Conservation (phyloP, 2,113 vertebrate species). For the Bothrops jararaca region DNA sequence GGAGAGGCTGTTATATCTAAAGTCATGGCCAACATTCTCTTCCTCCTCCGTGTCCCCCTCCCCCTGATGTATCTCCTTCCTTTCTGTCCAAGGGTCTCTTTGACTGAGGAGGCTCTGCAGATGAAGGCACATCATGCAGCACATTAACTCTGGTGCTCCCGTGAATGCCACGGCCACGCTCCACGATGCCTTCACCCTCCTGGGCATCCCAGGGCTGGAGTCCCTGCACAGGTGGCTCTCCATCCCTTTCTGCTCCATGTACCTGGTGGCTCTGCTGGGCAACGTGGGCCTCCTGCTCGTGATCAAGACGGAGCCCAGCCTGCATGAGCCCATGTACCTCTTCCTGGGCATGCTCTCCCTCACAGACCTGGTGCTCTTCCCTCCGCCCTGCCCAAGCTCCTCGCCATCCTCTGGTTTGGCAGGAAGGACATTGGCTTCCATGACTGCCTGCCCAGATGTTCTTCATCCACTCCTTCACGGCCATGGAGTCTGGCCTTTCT, state of each 20-base stretch:
- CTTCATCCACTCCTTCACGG: neutral
- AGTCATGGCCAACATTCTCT: neutral
- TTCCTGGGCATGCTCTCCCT: conserved; percentile 1
- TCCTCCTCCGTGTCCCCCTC: neutral
- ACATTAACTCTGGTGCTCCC: neutral
- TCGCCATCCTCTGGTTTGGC: conserved; percentile 49
- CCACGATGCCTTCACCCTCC: neutral
- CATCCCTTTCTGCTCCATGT: conserved; percentile 34
- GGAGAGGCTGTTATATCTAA: neutral
- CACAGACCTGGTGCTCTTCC: neutral
- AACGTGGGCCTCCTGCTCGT: conserved; percentile 25
- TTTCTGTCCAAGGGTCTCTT: neutral
- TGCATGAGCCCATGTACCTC: conserved; percentile 45
- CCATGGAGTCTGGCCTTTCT: neutral
- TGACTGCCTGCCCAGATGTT: conserved; percentile 30
- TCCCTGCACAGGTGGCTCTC: neutral
- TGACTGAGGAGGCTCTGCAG: neutral
- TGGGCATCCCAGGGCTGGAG: conserved; percentile 33
- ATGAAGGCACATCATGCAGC: neutral
- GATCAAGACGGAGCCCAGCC: neutral
- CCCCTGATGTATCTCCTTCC: neutral
- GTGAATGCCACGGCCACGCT: neutral
- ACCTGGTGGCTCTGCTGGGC: conserved; percentile 38
- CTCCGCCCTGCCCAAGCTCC: neutral
- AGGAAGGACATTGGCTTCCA: conserved; percentile 40